phyloP scores from a whole-genome alignment of 2,113 vertebrate species.

The Rhipidura dahli region DNA sequence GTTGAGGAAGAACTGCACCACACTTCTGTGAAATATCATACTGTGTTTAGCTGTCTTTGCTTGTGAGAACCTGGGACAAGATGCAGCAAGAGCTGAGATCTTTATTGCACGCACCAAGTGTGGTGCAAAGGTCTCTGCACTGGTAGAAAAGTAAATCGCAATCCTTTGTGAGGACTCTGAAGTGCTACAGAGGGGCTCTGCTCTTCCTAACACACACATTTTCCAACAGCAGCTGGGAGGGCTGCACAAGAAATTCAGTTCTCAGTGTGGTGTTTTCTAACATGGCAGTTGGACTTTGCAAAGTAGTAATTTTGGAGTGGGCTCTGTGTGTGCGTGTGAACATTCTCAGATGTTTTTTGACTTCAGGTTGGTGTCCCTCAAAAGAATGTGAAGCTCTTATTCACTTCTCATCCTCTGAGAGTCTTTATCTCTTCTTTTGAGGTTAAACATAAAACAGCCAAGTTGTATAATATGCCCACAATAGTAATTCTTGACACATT shows the following conservation, averaged over 20 bases:
- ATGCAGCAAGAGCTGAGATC: background rate
- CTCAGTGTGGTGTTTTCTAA: background rate
- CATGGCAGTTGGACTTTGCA: background rate
- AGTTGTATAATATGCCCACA: constrained; percentile 51
- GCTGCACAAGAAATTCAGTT: background rate
- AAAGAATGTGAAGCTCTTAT: background rate
- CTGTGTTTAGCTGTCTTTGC: background rate
- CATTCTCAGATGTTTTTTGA: background rate
- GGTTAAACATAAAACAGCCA: constrained; percentile 17
- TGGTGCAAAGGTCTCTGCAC: background rate
- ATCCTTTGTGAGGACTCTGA: background rate
- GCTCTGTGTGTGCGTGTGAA: background rate
- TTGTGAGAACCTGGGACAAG: background rate
- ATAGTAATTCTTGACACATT: constrained; percentile 56
- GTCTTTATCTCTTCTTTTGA: background rate
- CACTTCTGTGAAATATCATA: background rate
- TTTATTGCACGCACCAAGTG: background rate
- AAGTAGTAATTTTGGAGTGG: background rate
- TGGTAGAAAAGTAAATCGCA: fast-evolving
- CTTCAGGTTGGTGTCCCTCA: background rate
- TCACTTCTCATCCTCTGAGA: background rate
- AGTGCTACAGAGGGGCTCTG: background rate
- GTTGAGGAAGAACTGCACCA: background rate
- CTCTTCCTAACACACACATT: background rate
- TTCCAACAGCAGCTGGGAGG: background rate